phyloP scores from a whole-genome alignment of 2,113 vertebrate genomes.

The Neodon shergylaensis region DNA sequence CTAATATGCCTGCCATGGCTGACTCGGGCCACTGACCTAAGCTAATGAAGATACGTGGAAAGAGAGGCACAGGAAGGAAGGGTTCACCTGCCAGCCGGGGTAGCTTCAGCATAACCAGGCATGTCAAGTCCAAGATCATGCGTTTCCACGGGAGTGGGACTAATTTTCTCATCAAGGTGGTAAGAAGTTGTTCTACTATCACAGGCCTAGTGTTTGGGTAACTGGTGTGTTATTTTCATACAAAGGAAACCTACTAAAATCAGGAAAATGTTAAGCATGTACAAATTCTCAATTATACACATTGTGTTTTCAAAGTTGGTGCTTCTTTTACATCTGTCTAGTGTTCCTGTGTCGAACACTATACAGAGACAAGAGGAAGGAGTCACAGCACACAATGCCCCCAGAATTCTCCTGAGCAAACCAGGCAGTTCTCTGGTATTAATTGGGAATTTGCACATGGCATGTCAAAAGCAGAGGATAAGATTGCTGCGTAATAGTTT shows the following conservation, averaged over 20 bases:
- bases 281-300: neutral
- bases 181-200: neutral
- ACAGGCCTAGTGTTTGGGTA: constrained; percentile 34
- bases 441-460: neutral
- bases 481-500: neutral
- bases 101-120: too few species aligned
- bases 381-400: neutral
- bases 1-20: neutral
- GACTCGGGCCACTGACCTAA: neutral
- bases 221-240: neutral
- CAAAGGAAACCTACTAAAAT: neutral
- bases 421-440: neutral
- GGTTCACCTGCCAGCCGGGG: neutral
- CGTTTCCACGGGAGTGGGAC: neutral
- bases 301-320: neutral
- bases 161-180: neutral
- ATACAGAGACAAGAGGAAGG: neutral
- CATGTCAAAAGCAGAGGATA: neutral
- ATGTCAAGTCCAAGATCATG: neutral
- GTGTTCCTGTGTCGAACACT: neutral
- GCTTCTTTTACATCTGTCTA: neutral
- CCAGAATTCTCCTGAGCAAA: neutral
- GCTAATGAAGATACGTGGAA: neutral
- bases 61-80: accelerated
- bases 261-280: neutral